These are phyloP conservation scores for Eupithecia exiguata DNA, from an alignment of 2,888 invertebrate genomes.

Conservation along the genomic window DNA sequence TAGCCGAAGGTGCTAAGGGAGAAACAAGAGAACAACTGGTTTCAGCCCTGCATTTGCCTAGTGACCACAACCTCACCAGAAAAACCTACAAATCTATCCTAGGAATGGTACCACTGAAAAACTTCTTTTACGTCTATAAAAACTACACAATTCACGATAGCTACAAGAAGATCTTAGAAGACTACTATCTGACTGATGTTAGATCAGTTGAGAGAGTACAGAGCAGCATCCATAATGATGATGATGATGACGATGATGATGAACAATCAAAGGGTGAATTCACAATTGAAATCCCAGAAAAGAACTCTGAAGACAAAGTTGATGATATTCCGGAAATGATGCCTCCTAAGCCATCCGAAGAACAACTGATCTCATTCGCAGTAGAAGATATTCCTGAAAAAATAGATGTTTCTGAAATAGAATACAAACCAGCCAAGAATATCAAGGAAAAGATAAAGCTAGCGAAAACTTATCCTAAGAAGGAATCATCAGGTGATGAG, in stretches of 20 bases:
- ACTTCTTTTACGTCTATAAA: constrained; percentile 87
- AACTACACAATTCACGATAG: constrained; percentile 85
- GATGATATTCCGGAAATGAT: constrained; percentile 66
- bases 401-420: constrained; percentile 64
- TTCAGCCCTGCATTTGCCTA: constrained; percentile 82
- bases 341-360: constrained; percentile 76
- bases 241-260: constrained; percentile 59
- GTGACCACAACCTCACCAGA: constrained; percentile 74
- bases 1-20: constrained; percentile 85
- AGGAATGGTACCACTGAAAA: constrained; percentile 81
- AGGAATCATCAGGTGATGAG: constrained; percentile 77
- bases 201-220: constrained; percentile 77
- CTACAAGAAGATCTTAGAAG: constrained; percentile 83
- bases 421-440: constrained; percentile 76
- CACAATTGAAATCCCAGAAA: constrained; percentile 64
- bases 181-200: constrained; percentile 86
- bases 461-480: constrained; percentile 79
- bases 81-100: constrained; percentile 74
- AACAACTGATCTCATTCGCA: constrained; percentile 81
- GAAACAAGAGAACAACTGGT: constrained; percentile 84
- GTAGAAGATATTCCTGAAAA: constrained; percentile 79
- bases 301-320: constrained; percentile 61
- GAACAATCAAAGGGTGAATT: constrained; percentile 56
- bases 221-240: constrained; percentile 59
- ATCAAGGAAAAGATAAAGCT: constrained; percentile 82